Percentiles rank a stretch among this genome's conserved stretches.
phyloP scores from a whole-genome alignment of 2,888 invertebrate genomes.

The Lasioglossum calceatum region DNA sequence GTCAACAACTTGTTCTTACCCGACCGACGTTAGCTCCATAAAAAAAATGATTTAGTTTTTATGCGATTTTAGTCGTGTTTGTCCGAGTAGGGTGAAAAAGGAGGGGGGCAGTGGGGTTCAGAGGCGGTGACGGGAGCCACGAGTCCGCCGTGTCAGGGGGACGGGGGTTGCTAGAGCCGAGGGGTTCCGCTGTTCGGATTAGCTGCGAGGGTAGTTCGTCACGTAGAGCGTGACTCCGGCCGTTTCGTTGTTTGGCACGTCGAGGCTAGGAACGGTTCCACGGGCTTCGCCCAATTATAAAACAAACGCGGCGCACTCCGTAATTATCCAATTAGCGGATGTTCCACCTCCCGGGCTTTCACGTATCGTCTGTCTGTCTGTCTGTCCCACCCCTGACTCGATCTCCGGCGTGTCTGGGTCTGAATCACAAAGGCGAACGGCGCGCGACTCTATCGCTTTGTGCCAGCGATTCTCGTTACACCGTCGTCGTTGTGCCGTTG shows the following conservation, averaged over 20 bases:
- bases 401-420: conserved; percentile 46
- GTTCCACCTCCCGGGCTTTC: conserved; percentile 65
- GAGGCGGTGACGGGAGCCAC: not conserved
- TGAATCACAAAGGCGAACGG: conserved; percentile 55
- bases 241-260: conserved; percentile 83
- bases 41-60: not conserved
- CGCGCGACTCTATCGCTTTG: conserved; percentile 46
- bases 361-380: conserved; percentile 46
- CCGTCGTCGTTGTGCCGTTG: conserved; percentile 6
- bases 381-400: conserved; percentile 24
- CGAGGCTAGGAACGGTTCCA: conserved; percentile 74
- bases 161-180: conserved; percentile 54
- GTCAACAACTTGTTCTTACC: not conserved
- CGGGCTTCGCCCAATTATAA: conserved; percentile 83
- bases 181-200: conserved; percentile 77
- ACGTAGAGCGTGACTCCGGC: conserved; percentile 84
- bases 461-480: conserved; percentile 50
- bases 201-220: conserved; percentile 83
- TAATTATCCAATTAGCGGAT: conserved; percentile 84
- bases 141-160: conserved; percentile 6
- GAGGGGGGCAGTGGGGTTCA: not conserved
- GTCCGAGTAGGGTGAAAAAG: not conserved
- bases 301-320: conserved; percentile 83
- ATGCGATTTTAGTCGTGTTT: not conserved
- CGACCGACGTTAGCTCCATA: not conserved